Percentiles rank a stretch among this genome's conserved stretches.
phyloP scores from a whole-genome alignment of 2,113 vertebrate species.

The Struthio camelus region DNA sequence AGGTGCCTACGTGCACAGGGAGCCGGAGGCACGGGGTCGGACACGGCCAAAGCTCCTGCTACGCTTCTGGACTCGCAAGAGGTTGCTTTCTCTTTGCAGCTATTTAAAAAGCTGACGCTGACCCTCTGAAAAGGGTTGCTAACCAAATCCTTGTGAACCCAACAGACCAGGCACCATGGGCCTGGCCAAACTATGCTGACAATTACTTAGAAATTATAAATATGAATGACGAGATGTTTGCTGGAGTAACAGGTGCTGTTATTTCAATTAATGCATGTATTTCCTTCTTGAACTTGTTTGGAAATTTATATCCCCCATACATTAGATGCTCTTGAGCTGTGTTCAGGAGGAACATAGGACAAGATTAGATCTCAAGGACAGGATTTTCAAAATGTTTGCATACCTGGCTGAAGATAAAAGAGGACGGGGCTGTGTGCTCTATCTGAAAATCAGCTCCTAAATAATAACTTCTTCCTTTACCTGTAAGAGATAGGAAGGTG shows the following conservation, averaged over 20 bases:
- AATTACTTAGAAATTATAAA: neutral
- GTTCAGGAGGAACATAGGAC: neutral
- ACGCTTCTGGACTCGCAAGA: neutral
- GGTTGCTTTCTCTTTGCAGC: neutral
- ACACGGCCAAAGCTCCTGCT: neutral
- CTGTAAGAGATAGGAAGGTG: neutral
- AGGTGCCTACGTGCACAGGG: too few relatives aligned
- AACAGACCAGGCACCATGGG: neutral
- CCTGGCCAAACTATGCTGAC: neutral
- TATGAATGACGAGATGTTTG: neutral
- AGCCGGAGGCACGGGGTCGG: neutral
- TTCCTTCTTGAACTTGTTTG: neutral
- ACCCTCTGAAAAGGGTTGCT: neutral
- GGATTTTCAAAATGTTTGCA: slow-evolving; percentile 1
- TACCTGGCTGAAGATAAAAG: neutral
- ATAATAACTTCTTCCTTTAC: neutral
- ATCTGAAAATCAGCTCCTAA: neutral
- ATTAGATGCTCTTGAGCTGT: neutral
- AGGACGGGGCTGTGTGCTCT: neutral
- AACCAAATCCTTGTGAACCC: neutral
- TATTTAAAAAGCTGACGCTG: neutral
- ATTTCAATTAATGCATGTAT: neutral
- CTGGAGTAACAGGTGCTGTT: neutral
- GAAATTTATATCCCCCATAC: neutral
- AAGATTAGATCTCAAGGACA: neutral